Conservation (phyloP, 2,113 vertebrate species). For the Ariopsis seemanni region DNA sequence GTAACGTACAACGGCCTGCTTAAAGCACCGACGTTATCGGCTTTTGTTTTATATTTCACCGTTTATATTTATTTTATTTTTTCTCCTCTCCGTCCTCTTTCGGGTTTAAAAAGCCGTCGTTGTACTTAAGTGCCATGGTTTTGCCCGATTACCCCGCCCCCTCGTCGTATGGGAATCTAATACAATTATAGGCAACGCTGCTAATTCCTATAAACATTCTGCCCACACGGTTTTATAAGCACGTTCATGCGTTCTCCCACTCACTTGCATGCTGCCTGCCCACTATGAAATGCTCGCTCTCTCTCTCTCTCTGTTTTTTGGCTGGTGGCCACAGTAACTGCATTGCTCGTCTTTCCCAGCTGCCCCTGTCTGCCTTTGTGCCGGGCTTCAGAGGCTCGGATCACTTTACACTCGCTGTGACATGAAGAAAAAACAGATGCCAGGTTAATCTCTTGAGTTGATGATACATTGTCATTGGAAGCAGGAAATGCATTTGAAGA, state of each 20-base stretch:
- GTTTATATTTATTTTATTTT: background rate
- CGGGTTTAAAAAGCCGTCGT: background rate
- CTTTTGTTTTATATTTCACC: background rate
- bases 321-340: constrained; percentile 39
- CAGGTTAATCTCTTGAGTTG: constrained; percentile 36
- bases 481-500: background rate
- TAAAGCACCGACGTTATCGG: background rate
- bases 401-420: constrained; percentile 37
- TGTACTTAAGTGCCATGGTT: background rate
- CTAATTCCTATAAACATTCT: background rate
- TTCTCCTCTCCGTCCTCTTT: background rate
- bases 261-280: constrained; percentile 11
- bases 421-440: constrained; percentile 32
- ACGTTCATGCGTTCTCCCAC: constrained; percentile 1
- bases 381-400: constrained; percentile 33
- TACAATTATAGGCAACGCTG: background rate
- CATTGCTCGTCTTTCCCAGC: constrained; percentile 30
- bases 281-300: constrained; percentile 11
- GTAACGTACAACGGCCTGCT: constrained; percentile 13
- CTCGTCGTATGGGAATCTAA: background rate
- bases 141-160: background rate
- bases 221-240: constrained; percentile 10
- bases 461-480: background rate
- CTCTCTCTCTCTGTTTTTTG: constrained; percentile 30
- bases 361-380: constrained; percentile 36